Base-by-base conservation (phyloP, 2,113 vertebrate genomes). In the Oxyura jamaicensis region DNA sequence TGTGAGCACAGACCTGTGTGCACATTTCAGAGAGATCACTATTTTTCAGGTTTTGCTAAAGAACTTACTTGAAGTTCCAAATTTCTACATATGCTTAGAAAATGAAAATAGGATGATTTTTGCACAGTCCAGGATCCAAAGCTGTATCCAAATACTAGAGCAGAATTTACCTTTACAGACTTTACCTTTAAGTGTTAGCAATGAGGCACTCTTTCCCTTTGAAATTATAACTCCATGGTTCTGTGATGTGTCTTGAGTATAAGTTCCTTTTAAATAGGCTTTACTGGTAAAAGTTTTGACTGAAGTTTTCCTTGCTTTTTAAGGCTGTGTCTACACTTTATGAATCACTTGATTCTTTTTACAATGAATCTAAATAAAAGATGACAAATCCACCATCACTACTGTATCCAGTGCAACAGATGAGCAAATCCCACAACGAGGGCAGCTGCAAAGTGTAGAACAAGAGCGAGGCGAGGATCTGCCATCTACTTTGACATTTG, bases 241-340 rank as follows among this genome's bases (percentile, higher is more conserved):
- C 59, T 36, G 19, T 50, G n/a, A 77, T 62, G 26, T 3, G 10
- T 29, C 66, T 73, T 73, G 46, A 26, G 53, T 92, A 75, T 33
- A 89, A 84, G 60, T 89, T 92, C 1, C 15, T 84, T 84, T 87
- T 82, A 41, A 50, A 36, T 31, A 31, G 16, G 53, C 10, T 91
- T 79, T 10, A 46, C 26, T 15, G 15, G 11, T 75, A 48, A 17
- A 82, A 76, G 11, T 88, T 63, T 91, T 94, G 63, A 95, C 60
- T 79, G 72, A 13, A 16, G 9, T 85, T 92, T 92, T 79, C 36
- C 83, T 96, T 85, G n/a, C 20, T 92, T 97, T 97, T 94, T 53
- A 85, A 97, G 97, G 93, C 93, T 78, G n/a, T 85, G 28, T 98
- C 93, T 92, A 63, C 58, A 1, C 58, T 97, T 86, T 97, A 97